phyloP scores from a whole-genome alignment of 2,888 invertebrate species.

The Yponomeuta plumbellus region DNA sequence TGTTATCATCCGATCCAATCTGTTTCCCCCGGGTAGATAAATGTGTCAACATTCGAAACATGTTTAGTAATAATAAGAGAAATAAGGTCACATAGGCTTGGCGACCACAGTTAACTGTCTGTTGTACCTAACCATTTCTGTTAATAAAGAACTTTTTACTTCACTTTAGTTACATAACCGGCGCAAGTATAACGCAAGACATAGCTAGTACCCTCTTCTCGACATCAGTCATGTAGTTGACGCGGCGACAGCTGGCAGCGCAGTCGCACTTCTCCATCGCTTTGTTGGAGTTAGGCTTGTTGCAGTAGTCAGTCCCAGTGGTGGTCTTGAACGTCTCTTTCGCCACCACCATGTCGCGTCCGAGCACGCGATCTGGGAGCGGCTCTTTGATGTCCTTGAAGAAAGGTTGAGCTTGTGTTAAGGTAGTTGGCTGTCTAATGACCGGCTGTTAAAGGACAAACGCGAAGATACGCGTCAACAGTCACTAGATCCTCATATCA shows the following conservation, averaged over 20 bases:
- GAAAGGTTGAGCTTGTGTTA: constrained; percentile 17
- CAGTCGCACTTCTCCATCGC: constrained; percentile 66
- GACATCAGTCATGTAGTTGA: constrained; percentile 60
- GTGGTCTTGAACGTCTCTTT: constrained; percentile 63
- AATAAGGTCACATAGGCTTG: too few species aligned
- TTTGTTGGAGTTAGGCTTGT: constrained; percentile 67
- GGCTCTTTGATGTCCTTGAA: constrained; percentile 56
- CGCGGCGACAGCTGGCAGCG: constrained; percentile 56
- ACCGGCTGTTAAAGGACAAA: too few species aligned
- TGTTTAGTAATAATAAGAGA: too few species aligned
- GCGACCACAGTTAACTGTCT: too few species aligned
- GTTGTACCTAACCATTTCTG: constrained; percentile 30
- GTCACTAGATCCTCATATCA: too few species aligned
- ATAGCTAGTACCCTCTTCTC: constrained; percentile 29
- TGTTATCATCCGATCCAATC: too few species aligned
- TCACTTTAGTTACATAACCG: constrained; percentile 62
- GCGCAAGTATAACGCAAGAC: constrained; percentile 53
- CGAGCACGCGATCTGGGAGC: constrained; percentile 51
- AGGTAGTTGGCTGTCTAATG: too few species aligned
- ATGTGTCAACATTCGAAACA: too few species aligned
- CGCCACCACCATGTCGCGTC: constrained; percentile 64
- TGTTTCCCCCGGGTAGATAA: too few species aligned
- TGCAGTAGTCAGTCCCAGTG: constrained; percentile 60
- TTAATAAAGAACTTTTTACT: too few species aligned
- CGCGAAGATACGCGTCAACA: too few species aligned